phyloP scores from a whole-genome alignment of 2,797 vertebrate genomes.

The Brachyalestes nurse region DNA sequence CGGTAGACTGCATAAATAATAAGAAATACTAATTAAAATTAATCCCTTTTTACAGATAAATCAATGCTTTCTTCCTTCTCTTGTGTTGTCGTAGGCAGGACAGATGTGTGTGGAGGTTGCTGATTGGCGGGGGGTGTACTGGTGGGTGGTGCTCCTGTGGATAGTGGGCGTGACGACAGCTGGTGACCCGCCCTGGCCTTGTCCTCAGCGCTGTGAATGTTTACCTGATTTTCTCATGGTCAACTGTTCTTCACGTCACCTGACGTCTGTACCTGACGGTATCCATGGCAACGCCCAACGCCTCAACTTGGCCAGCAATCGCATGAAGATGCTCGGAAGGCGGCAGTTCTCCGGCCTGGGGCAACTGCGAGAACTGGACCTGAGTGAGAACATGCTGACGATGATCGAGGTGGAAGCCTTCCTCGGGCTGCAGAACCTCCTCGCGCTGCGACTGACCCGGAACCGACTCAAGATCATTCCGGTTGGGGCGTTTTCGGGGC shows the following conservation, averaged over 20 bases:
- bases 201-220: conserved; percentile 81
- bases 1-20: too few species aligned
- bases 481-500: conserved; percentile 78
- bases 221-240: conserved; percentile 67
- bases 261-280: conserved; percentile 72
- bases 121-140: conserved; percentile 66
- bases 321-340: conserved; percentile 75
- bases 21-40: neutral
- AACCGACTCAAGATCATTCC: conserved; percentile 85
- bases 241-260: conserved; percentile 77
- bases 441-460: conserved; percentile 74
- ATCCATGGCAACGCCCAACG: conserved; percentile 73
- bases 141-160: conserved; percentile 72
- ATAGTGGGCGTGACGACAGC: conserved; percentile 58
- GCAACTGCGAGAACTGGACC: conserved; percentile 81
- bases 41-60: neutral
- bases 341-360: conserved; percentile 78
- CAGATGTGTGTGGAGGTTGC: conserved; percentile 72
- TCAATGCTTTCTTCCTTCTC: conserved; percentile 7
- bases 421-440: conserved; percentile 74
- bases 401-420: conserved; percentile 81
- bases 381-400: conserved; percentile 79
- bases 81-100: conserved; percentile 63
- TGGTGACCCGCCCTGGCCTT: conserved; percentile 65
- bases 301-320: conserved; percentile 83